A percentile compares a stretch with the other conserved stretches of the same genome.
These are phyloP conservation scores for Danaus plexippus DNA, from an alignment of 1,140 invertebrate genomes.

Conservation along the genomic window DNA sequence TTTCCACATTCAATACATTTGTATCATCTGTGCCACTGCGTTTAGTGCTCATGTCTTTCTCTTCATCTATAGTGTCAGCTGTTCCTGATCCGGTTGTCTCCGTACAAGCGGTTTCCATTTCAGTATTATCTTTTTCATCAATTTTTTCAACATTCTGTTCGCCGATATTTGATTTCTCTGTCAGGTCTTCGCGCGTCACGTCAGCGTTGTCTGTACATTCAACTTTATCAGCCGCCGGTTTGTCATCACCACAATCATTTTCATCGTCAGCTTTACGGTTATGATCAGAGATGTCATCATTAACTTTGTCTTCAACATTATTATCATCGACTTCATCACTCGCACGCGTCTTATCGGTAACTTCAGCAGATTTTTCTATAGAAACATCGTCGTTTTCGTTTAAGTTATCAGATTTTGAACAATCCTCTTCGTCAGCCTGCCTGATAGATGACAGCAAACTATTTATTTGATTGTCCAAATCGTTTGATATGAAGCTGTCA, in stretches of 20 bases:
- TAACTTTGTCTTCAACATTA: conserved; percentile 1
- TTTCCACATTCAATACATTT: not conserved
- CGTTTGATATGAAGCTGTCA: conserved; percentile 12
- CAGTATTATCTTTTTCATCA: conserved; percentile 5
- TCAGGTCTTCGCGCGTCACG: too few relatives aligned
- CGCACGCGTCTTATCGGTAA: not conserved
- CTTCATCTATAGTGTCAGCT: too few relatives aligned
- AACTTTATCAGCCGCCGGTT: too few relatives aligned
- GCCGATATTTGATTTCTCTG: too few relatives aligned
- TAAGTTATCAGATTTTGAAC: conserved; percentile 1
- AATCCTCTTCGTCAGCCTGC: conserved; percentile 24
- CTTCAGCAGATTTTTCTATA: too few relatives aligned
- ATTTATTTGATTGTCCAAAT: conserved; percentile 38
- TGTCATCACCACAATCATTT: not conserved
- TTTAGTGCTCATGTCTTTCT: too few relatives aligned
- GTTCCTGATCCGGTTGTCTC: too few relatives aligned
- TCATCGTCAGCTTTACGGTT: not conserved
- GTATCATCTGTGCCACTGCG: not conserved
- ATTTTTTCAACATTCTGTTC: not conserved
- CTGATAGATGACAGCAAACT: conserved; percentile 35
- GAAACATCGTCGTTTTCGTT: too few relatives aligned
- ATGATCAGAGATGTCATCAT: conserved; percentile 4
- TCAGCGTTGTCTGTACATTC: too few relatives aligned
- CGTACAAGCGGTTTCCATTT: conserved; percentile 2
- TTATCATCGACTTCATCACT: not conserved